Percentiles rank a stretch among this genome's conserved stretches.
phyloP scores from a whole-genome alignment of 2,113 vertebrate genomes.

The Meriones unguiculatus region DNA sequence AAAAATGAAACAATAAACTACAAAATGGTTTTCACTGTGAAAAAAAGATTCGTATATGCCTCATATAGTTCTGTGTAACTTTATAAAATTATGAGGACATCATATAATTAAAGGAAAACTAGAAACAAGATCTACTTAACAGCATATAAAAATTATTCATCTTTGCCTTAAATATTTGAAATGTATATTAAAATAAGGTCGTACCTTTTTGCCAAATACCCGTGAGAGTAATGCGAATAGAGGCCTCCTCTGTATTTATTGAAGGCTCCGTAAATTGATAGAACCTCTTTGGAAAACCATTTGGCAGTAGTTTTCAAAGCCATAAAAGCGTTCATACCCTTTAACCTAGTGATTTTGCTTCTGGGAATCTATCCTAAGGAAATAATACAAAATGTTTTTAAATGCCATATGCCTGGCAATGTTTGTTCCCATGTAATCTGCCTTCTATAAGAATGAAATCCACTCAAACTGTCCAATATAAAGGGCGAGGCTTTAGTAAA shows the following conservation, averaged over 20 bases:
- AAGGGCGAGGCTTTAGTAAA: constrained; percentile 66
- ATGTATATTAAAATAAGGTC: constrained; percentile 15
- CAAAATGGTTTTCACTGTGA: neutral
- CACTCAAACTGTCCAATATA: constrained; percentile 63
- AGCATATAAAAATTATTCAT: neutral
- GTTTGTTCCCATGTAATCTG: constrained; percentile 74
- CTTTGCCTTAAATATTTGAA: neutral
- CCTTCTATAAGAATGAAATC: constrained; percentile 71
- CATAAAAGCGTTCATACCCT: constrained; percentile 73
- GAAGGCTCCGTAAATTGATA: constrained; percentile 63
- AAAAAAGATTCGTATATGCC: neutral
- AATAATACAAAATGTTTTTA: constrained; percentile 80
- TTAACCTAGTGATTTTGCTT: constrained; percentile 78
- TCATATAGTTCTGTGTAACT: neutral
- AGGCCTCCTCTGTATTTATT: constrained; percentile 54
- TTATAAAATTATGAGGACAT: constrained; percentile 37
- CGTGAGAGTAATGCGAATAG: constrained; percentile 41
- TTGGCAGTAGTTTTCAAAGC: constrained; percentile 70
- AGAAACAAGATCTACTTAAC: constrained; percentile 22
- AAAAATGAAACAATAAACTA: constrained; percentile 17
- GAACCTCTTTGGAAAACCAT: constrained; percentile 73
- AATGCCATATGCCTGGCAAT: constrained; percentile 70
- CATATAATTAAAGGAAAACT: constrained; percentile 8
- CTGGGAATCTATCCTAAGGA: constrained; percentile 78
- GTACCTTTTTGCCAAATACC: constrained; percentile 48